These are phyloP conservation scores for Acrocyrtus sp. DNA, from an alignment of 2,888 invertebrate species.

Conservation along the genomic window DNA sequence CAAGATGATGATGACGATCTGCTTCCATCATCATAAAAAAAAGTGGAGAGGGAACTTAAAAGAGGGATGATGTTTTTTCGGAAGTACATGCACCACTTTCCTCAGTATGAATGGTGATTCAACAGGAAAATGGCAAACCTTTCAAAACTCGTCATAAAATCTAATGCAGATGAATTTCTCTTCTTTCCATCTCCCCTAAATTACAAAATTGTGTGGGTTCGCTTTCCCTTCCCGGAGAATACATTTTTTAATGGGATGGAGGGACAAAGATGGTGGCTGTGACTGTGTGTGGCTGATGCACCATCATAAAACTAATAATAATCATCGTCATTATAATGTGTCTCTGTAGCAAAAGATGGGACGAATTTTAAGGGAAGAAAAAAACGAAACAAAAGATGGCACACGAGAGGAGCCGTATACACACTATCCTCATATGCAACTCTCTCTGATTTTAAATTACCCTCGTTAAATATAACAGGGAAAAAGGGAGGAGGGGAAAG, in stretches of 20 bases:
- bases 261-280: not conserved
- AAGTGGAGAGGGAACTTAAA: not conserved
- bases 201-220: conserved; percentile 31
- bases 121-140: conserved; percentile 45
- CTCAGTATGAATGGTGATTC: conserved; percentile 10
- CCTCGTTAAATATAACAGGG: not conserved
- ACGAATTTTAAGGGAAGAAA: conserved; percentile 19
- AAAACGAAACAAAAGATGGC: not conserved
- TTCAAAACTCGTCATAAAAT: conserved; percentile 48
- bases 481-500: no score
- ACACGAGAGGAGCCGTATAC: no score
- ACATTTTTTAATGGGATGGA: not conserved
- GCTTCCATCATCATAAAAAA: conserved; percentile 5
- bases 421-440: no score
- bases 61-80: not conserved
- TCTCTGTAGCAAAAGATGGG: conserved; percentile 2
- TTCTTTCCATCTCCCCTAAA: conserved; percentile 31
- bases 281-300: not conserved
- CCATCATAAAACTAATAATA: conserved; percentile 31
- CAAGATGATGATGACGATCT: conserved; percentile 19
- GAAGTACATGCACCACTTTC: not conserved
- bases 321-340: conserved; percentile 20
- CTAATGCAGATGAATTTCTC: conserved; percentile 32
- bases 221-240: not conserved
- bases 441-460: conserved; percentile 3